A percentile compares a stretch with the other conserved stretches of the same genome.
Evolutionary conservation across 2,113 vertebrate genomes (phyloP).

Genomic region (Arothron firmamentum): DNA sequence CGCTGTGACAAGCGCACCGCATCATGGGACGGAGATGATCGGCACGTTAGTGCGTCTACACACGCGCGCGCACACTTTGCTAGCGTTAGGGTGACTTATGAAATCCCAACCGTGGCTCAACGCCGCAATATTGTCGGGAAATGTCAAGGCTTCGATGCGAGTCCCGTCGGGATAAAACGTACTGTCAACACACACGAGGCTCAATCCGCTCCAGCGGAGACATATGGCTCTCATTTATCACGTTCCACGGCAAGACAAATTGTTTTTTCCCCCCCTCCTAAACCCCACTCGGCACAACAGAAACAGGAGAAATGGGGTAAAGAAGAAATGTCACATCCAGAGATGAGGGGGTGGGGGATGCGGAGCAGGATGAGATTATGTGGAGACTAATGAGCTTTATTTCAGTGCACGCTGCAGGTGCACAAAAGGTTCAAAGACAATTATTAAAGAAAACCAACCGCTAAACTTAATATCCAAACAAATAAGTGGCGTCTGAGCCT

Average conservation of each 20-base stretch:
- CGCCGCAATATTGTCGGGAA: conserved; percentile 75
- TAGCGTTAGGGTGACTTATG: conserved; percentile 62
- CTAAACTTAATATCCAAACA: conserved; percentile 10
- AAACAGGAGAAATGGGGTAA: conserved; percentile 35
- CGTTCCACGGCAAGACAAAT: conserved; percentile 55
- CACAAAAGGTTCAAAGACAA: conserved; percentile 16
- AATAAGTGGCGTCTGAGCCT: conserved; percentile 30
- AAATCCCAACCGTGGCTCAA: conserved; percentile 66
- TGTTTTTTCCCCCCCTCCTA: conserved; percentile 39
- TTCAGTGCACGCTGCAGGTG: conserved; percentile 6
- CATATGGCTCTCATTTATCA: conserved; percentile 69
- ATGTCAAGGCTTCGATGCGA: conserved; percentile 73
- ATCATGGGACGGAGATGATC: conserved; percentile 29
- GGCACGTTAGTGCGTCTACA: conserved; percentile 17
- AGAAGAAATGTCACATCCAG: conserved; percentile 24
- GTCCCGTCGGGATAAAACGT: conserved; percentile 69
- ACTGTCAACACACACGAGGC: conserved; percentile 61
- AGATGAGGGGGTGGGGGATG: not conserved
- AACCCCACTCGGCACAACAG: conserved; percentile 41
- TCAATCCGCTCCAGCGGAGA: conserved; percentile 56
- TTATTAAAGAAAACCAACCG: conserved; percentile 19
- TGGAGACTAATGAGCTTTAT: not conserved
- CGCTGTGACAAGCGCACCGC: conserved; percentile 43
- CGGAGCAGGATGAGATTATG: not conserved
- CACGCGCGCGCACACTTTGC: conserved; percentile 15